A percentile compares a stretch with the other conserved stretches of the same genome.
phyloP scores from a whole-genome alignment of 2,797 vertebrate genomes.

The Setipinna tenuifilis region DNA sequence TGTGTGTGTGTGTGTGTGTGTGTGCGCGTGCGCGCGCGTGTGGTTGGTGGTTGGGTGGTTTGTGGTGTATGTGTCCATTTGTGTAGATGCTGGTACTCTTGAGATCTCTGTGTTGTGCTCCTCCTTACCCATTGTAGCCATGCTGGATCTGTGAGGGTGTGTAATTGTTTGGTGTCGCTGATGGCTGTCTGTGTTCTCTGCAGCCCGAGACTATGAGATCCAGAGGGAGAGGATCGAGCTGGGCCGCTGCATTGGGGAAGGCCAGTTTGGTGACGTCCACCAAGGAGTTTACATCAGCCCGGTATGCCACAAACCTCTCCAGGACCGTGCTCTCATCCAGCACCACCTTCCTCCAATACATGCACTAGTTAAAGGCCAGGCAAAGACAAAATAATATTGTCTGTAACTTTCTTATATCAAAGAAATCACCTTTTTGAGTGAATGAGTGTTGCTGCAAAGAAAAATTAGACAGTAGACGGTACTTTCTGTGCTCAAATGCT shows the following conservation, averaged over 20 bases:
- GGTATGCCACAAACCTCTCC: constrained; percentile 66
- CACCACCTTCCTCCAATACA: too few species aligned
- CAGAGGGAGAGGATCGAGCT: constrained; percentile 94
- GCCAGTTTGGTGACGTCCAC: constrained; percentile 98
- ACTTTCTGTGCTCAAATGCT: too few species aligned
- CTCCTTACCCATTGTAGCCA: background rate
- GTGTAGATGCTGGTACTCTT: constrained; percentile 22
- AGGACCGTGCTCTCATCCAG: too few species aligned
- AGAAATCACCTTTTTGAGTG: too few species aligned
- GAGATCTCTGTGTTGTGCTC: background rate
- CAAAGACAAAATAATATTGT: too few species aligned
- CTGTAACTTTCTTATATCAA: too few species aligned
- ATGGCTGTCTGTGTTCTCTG: constrained; percentile 29
- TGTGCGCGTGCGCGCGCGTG: too few species aligned
- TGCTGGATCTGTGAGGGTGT: background rate
- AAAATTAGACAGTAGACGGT: too few species aligned
- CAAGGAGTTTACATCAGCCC: constrained; percentile 94
- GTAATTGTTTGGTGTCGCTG: constrained; percentile 15
- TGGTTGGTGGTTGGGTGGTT: too few species aligned
- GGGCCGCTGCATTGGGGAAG: constrained; percentile 96
- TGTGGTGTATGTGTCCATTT: too few species aligned
- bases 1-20: constrained; percentile 64
- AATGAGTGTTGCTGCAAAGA: too few species aligned
- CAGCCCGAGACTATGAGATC: constrained; percentile 97
- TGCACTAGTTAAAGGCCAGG: too few species aligned